Evolutionary conservation across 2,113 vertebrate genomes (phyloP), one percentile per base, ranked within the genome.

Genomic region (Hippocampus guttulatus): DNA sequence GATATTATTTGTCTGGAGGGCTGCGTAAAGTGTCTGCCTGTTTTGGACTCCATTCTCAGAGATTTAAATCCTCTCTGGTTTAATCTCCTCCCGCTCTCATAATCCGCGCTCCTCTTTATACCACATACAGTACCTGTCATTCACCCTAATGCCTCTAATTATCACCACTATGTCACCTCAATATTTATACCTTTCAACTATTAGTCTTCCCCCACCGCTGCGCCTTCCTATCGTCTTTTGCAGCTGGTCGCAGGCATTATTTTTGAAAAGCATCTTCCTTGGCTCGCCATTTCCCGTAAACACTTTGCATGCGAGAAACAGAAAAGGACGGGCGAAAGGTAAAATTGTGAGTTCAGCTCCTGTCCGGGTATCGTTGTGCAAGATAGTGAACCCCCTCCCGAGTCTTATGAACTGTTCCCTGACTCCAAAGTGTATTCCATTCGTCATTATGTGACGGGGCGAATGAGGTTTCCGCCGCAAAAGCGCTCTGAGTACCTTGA

Each of bases 11-110:
- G 64, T 82, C 67, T 74, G 69, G 75, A 25, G 33, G 38, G 69
- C 23, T 73, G 47, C 57, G 69, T 60, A 64, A 38, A 23, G 30
- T 30, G 52, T 52, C 62, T 14, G 71, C 27, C 62, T 69, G 55
- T 78, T 70, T 78, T 63, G 69, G 52, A 55, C 49, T 25, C 6
- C 52, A n/a, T 47, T 73, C 49, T 68, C 62, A 5, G 15, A 51
- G 38, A 73, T 69, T 80, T 47, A 69, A 74, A 79, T 75, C 76
- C 74, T 16, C 58, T 76, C 62, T 61, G 55, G 27, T 47, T 63
- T 84, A 80, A 79, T 82, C 73, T 47, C 83, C 77, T 41, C 76
- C 84, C 58, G 70, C 80, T 65, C 66, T 38, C 38, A 61, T 76
- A 80, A 85, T 83, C 75, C 74, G 47, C 64, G 75, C 43, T 64